phyloP scores from a whole-genome alignment of 2,888 invertebrate species.

The Andrena marginata region DNA sequence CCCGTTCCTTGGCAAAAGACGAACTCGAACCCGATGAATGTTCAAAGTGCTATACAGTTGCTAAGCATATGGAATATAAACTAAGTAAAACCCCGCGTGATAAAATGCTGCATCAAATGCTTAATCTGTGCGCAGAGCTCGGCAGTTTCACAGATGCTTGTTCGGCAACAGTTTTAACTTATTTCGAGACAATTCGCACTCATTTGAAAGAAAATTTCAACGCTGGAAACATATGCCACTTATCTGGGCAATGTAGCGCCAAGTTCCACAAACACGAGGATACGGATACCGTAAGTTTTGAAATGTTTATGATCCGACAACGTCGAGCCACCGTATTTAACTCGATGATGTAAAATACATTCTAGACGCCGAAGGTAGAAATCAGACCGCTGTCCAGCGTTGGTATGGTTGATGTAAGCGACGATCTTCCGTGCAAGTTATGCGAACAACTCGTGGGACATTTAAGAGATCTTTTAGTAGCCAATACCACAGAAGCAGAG shows the following conservation, averaged over 20 bases:
- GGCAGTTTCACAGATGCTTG: constrained; percentile 93
- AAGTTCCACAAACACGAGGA: constrained; percentile 89
- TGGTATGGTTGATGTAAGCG: constrained; percentile 86
- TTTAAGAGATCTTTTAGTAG: constrained; percentile 91
- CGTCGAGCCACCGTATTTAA: constrained; percentile 18
- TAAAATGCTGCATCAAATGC: constrained; percentile 73
- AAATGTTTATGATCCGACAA: not conserved
- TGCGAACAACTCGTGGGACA: constrained; percentile 94
- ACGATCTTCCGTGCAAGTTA: constrained; percentile 93
- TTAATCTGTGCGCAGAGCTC: constrained; percentile 89
- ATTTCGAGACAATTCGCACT: constrained; percentile 90
- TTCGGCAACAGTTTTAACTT: constrained; percentile 89
- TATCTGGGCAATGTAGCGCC: constrained; percentile 91
- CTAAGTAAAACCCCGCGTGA: constrained; percentile 74
- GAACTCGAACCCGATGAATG: constrained; percentile 81
- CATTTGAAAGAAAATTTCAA: constrained; percentile 88
- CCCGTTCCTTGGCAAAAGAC: constrained; percentile 74
- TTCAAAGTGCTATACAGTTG: constrained; percentile 81
- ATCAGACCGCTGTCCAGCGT: constrained; percentile 87
- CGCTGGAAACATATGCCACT: constrained; percentile 89
- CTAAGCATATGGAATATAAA: constrained; percentile 80
- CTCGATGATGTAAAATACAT: constrained; percentile 19
- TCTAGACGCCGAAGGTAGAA: constrained; percentile 85
- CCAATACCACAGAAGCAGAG: constrained; percentile 94
- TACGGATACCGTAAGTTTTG: constrained; percentile 84